Evolutionary conservation across 2,797 vertebrate genomes (phyloP), one percentile per base, ranked within the genome.

Genomic region (Euphonia xanthogaster): DNA sequence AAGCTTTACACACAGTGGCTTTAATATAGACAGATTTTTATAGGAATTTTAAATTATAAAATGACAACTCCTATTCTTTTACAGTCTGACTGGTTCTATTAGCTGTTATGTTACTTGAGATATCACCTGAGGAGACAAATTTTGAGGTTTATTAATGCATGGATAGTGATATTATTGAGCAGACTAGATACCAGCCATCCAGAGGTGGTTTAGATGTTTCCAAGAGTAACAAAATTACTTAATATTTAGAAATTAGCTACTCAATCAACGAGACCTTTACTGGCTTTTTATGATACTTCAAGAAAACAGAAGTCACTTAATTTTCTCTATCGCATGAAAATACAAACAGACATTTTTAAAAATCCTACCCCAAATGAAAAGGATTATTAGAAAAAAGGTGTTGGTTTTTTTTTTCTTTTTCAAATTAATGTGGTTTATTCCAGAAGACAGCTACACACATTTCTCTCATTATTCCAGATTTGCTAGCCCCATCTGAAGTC

Each of bases 321-420:
- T 7, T 58, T 58, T 15, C 12, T 88, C 9, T 20, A 10, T 77
- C 61, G 47, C 11, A 33, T 2, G 2, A 62, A 25, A 73, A 23
- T 4, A 16, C 2, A 70, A 65, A 14, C 1, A 65, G 35, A 25
- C 1, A 9, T 22, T 71, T 45, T 10, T 1, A 80, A 50, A 47
- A 30, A 30, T 27, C 4, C 7, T 60, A 17, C 3, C 12, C 21
- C 24, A 76, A 30, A n/a, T 10, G 31, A 83, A 42, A 13, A 51
- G 2, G 4, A 22, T 45, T 61, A 50, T 45, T 60, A 50, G n/a
- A 68, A 61, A 12, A 2, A 68, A 70, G 21, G 7, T 7, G 19
- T 27, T 7, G 1, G 12, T 0, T 2, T 18, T 51, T 28, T 31
- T 24, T 47, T 31, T 20, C n/a, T 17, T 3, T 3, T 87, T 73